Conservation (phyloP, 2,888 invertebrate species). For the Hydriomena furcata region DNA sequence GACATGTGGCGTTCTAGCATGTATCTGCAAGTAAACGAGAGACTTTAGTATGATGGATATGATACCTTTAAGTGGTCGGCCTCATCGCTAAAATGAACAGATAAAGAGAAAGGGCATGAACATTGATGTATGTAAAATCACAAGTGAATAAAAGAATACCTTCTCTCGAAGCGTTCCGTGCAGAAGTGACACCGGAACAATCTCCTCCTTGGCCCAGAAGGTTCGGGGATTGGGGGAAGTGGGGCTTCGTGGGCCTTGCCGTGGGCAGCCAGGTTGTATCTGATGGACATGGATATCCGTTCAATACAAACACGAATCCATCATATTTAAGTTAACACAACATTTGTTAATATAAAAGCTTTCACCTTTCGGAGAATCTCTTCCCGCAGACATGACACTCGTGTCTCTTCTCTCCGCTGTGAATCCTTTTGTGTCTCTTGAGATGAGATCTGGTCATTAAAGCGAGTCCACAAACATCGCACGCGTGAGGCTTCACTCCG, state of each 20-base stretch:
- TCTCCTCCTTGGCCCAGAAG: slow-evolving; percentile 50
- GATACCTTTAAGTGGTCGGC: too few species aligned
- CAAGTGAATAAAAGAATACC: too few species aligned
- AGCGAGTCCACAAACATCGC: slow-evolving; percentile 84
- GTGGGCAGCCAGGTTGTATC: slow-evolving; percentile 76
- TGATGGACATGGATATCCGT: too few species aligned
- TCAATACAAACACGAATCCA: too few species aligned
- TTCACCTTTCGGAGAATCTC: slow-evolving; percentile 56
- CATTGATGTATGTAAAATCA: too few species aligned
- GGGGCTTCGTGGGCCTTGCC: slow-evolving; percentile 63
- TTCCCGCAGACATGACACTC: slow-evolving; percentile 83
- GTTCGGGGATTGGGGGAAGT: slow-evolving; percentile 27
- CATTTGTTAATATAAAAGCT: too few species aligned
- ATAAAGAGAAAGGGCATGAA: too few species aligned
- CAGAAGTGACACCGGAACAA: slow-evolving; percentile 77
- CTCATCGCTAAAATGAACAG: too few species aligned
- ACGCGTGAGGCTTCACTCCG: slow-evolving; percentile 84
- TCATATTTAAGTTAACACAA: too few species aligned
- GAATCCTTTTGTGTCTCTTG: slow-evolving; percentile 86
- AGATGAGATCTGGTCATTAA: slow-evolving; percentile 86
- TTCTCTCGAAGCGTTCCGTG: slow-evolving; percentile 70
- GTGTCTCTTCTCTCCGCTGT: slow-evolving; percentile 85
- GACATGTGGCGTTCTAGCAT: slow-evolving; percentile 76
- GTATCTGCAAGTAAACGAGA: too few species aligned
- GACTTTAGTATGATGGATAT: too few species aligned